Evolutionary conservation across 1,140 invertebrate species (phyloP).

Genomic region (Archivesica marissinica): DNA sequence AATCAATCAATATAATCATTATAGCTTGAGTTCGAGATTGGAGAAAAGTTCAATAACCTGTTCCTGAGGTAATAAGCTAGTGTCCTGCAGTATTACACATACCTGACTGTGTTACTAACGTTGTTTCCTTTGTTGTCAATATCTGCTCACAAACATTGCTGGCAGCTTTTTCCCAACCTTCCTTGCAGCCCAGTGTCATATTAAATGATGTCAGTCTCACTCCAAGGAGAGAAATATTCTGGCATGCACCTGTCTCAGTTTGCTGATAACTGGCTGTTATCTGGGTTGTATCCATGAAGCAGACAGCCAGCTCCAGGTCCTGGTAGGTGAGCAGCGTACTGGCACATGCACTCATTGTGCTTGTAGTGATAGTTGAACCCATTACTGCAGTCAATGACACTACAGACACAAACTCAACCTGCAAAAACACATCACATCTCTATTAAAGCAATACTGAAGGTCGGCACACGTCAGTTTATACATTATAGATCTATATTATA

Average conservation of each 20-base stretch:
- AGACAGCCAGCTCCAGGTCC: neutral
- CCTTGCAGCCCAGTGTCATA: neutral
- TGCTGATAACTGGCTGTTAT: neutral
- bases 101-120: neutral
- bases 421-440: no score
- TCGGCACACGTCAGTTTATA: no score
- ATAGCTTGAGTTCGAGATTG: no score
- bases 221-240: neutral
- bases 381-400: neutral
- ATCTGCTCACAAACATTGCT: neutral
- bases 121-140: neutral
- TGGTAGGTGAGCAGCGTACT: neutral
- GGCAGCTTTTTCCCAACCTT: neutral
- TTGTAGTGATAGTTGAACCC: neutral
- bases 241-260: neutral
- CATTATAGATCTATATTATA: no score
- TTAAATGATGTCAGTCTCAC: neutral
- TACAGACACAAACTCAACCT: constrained; percentile 5
- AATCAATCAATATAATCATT: no score
- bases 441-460: no score
- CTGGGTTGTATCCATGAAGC: neutral
- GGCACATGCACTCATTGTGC: neutral
- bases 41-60: no score
- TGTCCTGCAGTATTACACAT: neutral
- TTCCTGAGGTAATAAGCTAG: no score